These are phyloP conservation scores for Corythaixoides concolor DNA, from an alignment of 2,113 vertebrate genomes.

Conservation along the genomic window DNA sequence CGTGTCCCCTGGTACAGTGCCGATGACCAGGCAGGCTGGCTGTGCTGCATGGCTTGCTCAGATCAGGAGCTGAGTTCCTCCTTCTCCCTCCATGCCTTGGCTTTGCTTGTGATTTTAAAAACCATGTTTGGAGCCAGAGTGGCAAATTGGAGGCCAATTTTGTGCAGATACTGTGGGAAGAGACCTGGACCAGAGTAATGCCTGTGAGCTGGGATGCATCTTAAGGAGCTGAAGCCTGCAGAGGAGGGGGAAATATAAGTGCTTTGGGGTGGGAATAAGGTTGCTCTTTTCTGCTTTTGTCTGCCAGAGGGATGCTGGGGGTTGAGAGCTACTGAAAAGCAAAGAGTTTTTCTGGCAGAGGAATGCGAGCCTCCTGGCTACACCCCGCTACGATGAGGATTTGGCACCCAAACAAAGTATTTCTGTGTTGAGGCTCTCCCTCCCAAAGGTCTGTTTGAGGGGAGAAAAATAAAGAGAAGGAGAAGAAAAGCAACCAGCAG, in stretches of 20 bases:
- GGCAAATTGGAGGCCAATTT: not conserved
- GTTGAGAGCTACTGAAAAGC: slow-evolving; percentile 5
- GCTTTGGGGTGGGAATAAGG: not conserved
- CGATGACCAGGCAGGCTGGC: not conserved
- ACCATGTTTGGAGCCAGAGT: not conserved
- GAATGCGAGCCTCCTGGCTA: not conserved
- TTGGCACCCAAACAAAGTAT: slow-evolving; percentile 47
- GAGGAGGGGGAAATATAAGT: not conserved
- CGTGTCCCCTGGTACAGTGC: rapidly evolving
- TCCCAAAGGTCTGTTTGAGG: not conserved
- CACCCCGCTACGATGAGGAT: not conserved
- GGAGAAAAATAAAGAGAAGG: not conserved
- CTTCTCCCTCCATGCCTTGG: not conserved
- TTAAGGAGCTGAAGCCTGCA: not conserved
- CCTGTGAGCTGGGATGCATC: not conserved
- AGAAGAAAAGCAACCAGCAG: not conserved
- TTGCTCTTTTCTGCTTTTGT: not conserved
- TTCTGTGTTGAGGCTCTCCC: not conserved
- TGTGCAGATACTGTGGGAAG: not conserved
- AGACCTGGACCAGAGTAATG: not conserved
- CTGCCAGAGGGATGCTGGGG: not conserved
- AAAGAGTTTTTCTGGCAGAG: slow-evolving; percentile 4
- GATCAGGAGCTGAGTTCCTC: not conserved
- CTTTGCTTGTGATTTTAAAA: not conserved
- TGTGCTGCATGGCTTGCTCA: not conserved